Percentiles rank a stretch among this genome's conserved stretches.
phyloP scores from a whole-genome alignment of 2,113 vertebrate species.

The Mustelus asterias region DNA sequence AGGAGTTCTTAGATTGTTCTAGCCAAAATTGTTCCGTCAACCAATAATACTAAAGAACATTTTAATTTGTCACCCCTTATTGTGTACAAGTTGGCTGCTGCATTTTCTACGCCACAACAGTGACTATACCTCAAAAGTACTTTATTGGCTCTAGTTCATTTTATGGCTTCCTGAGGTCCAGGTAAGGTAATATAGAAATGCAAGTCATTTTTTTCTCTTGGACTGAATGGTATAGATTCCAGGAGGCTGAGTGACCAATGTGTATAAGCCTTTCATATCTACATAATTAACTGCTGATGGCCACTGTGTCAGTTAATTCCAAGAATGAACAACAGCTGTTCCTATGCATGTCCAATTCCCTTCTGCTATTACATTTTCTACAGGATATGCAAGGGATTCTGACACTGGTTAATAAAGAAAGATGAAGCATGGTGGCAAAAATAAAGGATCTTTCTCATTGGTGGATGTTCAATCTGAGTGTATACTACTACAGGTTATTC shows the following conservation, averaged over 20 bases:
- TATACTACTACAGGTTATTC: not conserved
- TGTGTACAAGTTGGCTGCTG: not conserved
- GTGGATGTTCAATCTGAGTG: not conserved
- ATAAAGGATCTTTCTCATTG: not conserved
- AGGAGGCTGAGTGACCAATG: not conserved
- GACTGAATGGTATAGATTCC: not conserved
- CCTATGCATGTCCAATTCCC: not conserved
- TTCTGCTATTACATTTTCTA: constrained; percentile 16
- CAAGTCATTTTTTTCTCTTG: not conserved
- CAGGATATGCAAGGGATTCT: not conserved
- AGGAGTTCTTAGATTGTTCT: not conserved
- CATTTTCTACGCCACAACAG: not conserved
- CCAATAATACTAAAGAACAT: not conserved
- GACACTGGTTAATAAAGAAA: not conserved
- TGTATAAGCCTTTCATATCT: not conserved
- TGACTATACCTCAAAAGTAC: not conserved
- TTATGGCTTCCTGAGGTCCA: not conserved
- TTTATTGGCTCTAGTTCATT: not conserved
- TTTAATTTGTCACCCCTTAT: not conserved
- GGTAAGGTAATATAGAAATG: not conserved
- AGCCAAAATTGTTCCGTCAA: not conserved
- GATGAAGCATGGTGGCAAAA: not conserved
- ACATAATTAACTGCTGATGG: not conserved
- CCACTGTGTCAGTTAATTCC: not conserved
- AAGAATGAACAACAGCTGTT: constrained; percentile 24